Evolutionary conservation across 2,888 invertebrate species (phyloP).

Genomic region (Stenichneumon culpator): DNA sequence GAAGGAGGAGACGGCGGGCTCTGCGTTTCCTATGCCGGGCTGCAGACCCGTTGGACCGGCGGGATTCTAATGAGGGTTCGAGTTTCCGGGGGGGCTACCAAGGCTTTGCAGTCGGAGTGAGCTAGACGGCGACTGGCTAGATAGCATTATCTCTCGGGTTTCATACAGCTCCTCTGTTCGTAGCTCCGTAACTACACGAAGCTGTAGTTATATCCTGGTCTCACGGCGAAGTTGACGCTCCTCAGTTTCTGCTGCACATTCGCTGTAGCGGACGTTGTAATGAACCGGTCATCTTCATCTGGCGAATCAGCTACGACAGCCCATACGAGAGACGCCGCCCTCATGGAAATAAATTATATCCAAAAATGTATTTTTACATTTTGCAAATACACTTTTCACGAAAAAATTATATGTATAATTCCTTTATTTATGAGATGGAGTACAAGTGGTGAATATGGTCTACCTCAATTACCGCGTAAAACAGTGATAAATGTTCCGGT

Average conservation of each 20-base stretch:
- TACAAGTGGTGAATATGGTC: too few species aligned
- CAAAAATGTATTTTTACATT: too few species aligned
- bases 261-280: neutral
- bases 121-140: neutral
- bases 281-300: neutral
- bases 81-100: neutral
- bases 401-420: too few species aligned
- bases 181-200: neutral
- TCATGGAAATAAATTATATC: neutral
- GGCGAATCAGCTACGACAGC: neutral
- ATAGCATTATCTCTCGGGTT: neutral
- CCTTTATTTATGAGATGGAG: too few species aligned
- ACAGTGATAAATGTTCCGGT: too few species aligned
- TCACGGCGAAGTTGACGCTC: neutral
- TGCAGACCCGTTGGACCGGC: neutral
- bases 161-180: neutral
- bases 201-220: neutral
- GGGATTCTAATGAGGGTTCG: slow-evolving; percentile 1
- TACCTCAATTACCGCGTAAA: too few species aligned
- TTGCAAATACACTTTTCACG: too few species aligned
- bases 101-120: neutral
- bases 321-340: neutral
- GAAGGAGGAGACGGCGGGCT: neutral
- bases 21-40: neutral
- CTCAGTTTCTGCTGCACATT: neutral